Conservation (phyloP, 2,113 vertebrate genomes). For the Python bivittatus region DNA sequence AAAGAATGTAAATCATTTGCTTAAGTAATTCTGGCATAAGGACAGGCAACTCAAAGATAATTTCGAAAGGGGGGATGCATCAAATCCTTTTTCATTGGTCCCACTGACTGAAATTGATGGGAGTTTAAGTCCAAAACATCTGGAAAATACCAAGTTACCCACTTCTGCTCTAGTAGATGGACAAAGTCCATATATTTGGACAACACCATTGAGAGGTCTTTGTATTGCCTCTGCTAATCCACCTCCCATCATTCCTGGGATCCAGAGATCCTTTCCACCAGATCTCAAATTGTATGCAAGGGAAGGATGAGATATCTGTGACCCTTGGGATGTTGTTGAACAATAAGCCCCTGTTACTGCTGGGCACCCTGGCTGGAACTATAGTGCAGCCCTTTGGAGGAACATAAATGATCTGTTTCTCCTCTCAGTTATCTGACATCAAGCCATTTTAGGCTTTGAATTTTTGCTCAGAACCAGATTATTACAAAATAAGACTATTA, state of each 20-base stretch:
- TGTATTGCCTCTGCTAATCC: background rate
- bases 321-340: background rate
- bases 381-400: background rate
- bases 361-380: background rate
- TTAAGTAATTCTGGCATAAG: background rate
- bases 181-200: background rate
- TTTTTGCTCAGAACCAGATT: background rate
- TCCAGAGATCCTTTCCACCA: background rate
- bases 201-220: background rate
- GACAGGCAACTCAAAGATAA: background rate
- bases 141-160: background rate
- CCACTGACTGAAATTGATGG: background rate
- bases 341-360: background rate
- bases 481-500: background rate
- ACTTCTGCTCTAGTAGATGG: background rate
- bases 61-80: background rate
- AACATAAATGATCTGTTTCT: background rate
- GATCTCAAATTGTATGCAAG: background rate
- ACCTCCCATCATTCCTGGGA: background rate
- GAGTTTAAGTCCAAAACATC: background rate
- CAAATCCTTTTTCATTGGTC: background rate
- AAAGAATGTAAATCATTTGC: background rate
- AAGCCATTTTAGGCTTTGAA: background rate
- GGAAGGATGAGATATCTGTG: background rate
- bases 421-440: background rate